Conservation (phyloP, 2,888 invertebrate species). For the Epinotia nisella region DNA sequence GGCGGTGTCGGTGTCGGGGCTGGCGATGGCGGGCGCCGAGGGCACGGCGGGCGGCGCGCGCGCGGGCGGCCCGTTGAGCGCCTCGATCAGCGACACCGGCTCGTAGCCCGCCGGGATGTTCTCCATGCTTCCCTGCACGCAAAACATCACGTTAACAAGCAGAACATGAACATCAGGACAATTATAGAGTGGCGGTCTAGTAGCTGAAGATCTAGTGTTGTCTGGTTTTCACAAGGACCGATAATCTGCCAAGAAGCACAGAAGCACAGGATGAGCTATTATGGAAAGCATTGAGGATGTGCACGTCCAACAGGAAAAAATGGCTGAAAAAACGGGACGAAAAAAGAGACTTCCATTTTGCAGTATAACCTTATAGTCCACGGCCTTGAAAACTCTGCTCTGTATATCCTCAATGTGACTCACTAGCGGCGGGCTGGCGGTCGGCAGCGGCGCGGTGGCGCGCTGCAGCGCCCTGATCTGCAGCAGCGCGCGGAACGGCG, state of each 20-base stretch:
- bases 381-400: too few relatives aligned
- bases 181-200: too few relatives aligned
- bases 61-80: conserved; percentile 95
- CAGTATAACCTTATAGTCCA: too few relatives aligned
- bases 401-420: background rate
- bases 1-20: conserved; percentile 86
- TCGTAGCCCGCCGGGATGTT: conserved; percentile 97
- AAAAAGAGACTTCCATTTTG: too few relatives aligned
- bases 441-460: conserved; percentile 81
- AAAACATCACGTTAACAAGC: background rate
- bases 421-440: conserved; percentile 72
- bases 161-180: background rate
- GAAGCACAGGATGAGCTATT: too few relatives aligned
- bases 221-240: too few relatives aligned
- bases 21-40: conserved; percentile 58
- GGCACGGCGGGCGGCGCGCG: conserved; percentile 67
- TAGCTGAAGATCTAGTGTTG: too few relatives aligned
- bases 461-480: conserved; percentile 97
- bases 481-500: conserved; percentile 98
- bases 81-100: conserved; percentile 97
- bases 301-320: too few relatives aligned
- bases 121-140: conserved; percentile 87
- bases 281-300: too few relatives aligned
- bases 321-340: too few relatives aligned
- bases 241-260: too few relatives aligned